phyloP scores from a whole-genome alignment of 2,888 invertebrate species.

The Lysandra bellargus region DNA sequence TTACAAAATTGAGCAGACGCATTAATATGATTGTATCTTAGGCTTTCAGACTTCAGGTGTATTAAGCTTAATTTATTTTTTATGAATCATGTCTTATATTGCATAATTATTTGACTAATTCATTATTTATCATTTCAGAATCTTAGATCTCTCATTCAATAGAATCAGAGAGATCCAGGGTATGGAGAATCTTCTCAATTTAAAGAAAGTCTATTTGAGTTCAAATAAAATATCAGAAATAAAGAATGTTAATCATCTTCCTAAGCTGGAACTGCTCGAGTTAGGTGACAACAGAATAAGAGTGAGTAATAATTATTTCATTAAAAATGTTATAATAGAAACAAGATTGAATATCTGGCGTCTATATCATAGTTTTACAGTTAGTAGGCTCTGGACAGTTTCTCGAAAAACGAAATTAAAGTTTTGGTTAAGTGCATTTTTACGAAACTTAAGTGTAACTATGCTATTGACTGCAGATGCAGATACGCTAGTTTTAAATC shows the following conservation, averaged over 20 bases:
- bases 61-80: too few species aligned
- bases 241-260: conserved; percentile 91
- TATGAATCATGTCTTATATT: background rate
- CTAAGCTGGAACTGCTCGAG: conserved; percentile 91
- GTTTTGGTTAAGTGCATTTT: too few species aligned
- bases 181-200: conserved; percentile 85
- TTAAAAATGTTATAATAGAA: background rate
- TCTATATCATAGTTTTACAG: too few species aligned
- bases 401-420: too few species aligned
- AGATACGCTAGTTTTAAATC: too few species aligned
- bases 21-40: too few species aligned
- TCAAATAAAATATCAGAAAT: conserved; percentile 94
- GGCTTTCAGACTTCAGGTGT: too few species aligned
- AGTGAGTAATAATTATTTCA: conserved; percentile 67
- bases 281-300: conserved; percentile 96
- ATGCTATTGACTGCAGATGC: too few species aligned
- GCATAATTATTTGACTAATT: background rate
- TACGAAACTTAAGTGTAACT: too few species aligned
- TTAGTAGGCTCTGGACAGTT: too few species aligned
- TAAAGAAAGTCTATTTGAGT: conserved; percentile 92
- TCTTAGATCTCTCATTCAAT: conserved; percentile 97
- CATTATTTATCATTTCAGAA: conserved; percentile 75
- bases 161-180: conserved; percentile 93
- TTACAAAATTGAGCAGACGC: too few species aligned
- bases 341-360: background rate